phyloP scores from a whole-genome alignment of 2,113 vertebrate genomes.

The Campylomormyrus numenius region DNA sequence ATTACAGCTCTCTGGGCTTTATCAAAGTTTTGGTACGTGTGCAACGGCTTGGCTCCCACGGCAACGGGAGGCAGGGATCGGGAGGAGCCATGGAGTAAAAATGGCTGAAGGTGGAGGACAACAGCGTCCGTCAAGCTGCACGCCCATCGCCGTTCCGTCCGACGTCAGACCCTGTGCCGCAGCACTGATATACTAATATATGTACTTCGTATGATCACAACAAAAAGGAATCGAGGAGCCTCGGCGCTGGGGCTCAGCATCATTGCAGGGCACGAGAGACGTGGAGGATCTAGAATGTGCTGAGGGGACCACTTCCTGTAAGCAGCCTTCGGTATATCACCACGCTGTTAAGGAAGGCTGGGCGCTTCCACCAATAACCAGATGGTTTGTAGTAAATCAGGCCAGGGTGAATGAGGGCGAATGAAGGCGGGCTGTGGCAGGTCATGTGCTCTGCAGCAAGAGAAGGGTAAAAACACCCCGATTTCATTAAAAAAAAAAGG shows the following conservation, averaged over 20 bases:
- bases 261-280: not conserved
- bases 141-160: not conserved
- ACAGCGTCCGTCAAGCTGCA: not conserved
- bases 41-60: not conserved
- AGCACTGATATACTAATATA: not conserved
- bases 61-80: not conserved
- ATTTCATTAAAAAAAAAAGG: not conserved
- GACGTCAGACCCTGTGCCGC: not conserved
- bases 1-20: not conserved
- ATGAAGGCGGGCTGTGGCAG: not conserved
- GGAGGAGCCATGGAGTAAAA: not conserved
- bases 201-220: not conserved
- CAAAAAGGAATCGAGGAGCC: not conserved
- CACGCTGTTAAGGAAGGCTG: not conserved
- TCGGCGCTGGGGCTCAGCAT: not conserved
- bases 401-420: not conserved
- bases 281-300: not conserved
- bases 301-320: not conserved
- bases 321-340: not conserved
- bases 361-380: not conserved
- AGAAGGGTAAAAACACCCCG: not conserved
- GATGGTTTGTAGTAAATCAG: not conserved
- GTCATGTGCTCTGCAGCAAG: not conserved
- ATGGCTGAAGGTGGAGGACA: not conserved
- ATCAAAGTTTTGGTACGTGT: not conserved